These are phyloP conservation scores for Acromyrmex heyeri DNA, from an alignment of 1,140 invertebrate species.

Conservation along the genomic window DNA sequence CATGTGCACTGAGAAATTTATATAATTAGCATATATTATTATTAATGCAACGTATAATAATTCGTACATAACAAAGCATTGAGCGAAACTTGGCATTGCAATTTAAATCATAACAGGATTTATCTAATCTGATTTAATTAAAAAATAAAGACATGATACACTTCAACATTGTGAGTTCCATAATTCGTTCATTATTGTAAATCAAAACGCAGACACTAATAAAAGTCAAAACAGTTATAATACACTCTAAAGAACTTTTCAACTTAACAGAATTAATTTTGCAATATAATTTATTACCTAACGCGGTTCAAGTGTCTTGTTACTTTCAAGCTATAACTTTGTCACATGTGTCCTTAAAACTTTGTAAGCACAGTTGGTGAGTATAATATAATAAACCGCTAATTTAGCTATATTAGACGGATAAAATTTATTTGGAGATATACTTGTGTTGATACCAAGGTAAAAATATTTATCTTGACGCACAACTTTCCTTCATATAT, in stretches of 20 bases:
- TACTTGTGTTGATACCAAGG: not conserved
- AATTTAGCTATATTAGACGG: not conserved
- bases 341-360: not conserved
- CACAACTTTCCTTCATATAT: not conserved
- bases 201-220: not conserved
- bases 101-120: constrained; percentile 22
- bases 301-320: not conserved
- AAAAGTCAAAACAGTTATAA: not conserved
- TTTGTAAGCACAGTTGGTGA: not conserved
- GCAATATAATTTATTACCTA: constrained; percentile 6
- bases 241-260: not conserved
- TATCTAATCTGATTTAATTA: constrained; percentile 22
- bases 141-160: constrained; percentile 1
- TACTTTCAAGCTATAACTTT: not conserved
- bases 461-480: not conserved
- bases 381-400: not conserved
- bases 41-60: constrained; percentile 36
- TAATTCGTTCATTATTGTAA: not conserved
- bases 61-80: constrained; percentile 14
- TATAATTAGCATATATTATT: constrained; percentile 21
- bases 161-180: not conserved
- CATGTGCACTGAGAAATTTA: constrained; percentile 15
- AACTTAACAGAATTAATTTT: not conserved
- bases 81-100: constrained; percentile 25
- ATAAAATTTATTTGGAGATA: constrained; percentile 7